These are phyloP conservation scores for Paracanthobrama guichenoti DNA, from an alignment of 2,113 vertebrate species.

Conservation along the genomic window DNA sequence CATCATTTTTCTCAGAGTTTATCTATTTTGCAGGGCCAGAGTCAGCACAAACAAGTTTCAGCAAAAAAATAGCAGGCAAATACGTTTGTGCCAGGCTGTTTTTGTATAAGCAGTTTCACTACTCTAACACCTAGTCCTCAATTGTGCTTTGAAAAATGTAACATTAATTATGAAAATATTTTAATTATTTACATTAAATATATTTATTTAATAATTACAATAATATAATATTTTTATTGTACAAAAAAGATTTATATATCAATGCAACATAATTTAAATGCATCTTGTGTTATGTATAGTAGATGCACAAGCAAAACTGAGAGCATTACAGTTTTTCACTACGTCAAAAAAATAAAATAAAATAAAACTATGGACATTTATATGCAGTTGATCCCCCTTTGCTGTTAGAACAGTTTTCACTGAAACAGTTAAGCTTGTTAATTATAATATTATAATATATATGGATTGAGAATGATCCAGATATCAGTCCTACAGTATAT, in stretches of 20 bases:
- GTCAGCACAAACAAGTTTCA: slow-evolving; percentile 7
- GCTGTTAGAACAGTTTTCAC: not conserved
- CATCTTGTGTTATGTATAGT: not conserved
- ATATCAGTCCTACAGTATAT: not conserved
- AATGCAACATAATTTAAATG: not conserved
- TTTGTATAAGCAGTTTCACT: slow-evolving; percentile 27
- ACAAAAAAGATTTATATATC: not conserved
- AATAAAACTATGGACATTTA: not conserved
- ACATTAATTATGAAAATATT: not conserved
- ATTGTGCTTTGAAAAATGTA: not conserved
- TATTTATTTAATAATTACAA: not conserved
- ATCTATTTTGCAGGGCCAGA: not conserved
- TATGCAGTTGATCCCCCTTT: not conserved
- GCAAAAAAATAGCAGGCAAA: slow-evolving; percentile 1
- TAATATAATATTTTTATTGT: not conserved
- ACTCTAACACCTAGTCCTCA: slow-evolving; percentile 17
- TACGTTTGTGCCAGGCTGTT: slow-evolving; percentile 7
- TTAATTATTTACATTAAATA: not conserved
- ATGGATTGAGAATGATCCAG: not conserved
- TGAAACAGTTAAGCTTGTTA: not conserved
- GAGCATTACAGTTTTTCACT: not conserved
- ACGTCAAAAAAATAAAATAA: too few relatives aligned
- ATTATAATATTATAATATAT: too few relatives aligned
- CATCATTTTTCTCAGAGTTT: not conserved
- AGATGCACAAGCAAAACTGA: not conserved